Conservation (phyloP, 2,888 invertebrate species). For the Ommatoiulus sabulosus region DNA sequence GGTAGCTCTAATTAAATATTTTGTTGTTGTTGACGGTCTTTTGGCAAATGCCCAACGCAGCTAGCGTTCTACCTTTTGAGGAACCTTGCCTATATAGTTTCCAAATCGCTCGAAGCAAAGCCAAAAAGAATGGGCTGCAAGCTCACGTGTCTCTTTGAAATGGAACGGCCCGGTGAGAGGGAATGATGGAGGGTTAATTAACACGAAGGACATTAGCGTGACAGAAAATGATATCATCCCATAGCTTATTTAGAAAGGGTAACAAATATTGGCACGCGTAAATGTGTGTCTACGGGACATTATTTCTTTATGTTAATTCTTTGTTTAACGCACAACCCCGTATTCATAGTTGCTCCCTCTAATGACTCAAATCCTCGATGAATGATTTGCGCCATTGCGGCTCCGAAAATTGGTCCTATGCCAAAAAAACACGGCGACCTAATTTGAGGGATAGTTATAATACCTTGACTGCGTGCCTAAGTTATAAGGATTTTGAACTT, state of each 20-base stretch:
- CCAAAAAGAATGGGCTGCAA: conserved; percentile 27
- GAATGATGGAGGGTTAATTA: conserved; percentile 14
- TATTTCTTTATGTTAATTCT: conserved; percentile 39
- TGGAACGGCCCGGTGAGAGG: neutral
- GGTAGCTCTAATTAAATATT: conserved; percentile 36
- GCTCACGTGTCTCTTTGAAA: conserved; percentile 4
- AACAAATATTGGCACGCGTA: conserved; percentile 39
- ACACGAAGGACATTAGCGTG: conserved; percentile 22
- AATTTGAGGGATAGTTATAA: neutral
- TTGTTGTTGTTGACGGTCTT: conserved; percentile 25
- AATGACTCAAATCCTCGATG: neutral
- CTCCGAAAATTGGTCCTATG: neutral
- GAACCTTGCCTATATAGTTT: neutral
- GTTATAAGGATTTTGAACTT: conserved; percentile 30
- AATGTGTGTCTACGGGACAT: conserved; percentile 14
- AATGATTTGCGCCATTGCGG: conserved; percentile 40
- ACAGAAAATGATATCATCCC: conserved; percentile 7
- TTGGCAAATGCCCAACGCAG: neutral
- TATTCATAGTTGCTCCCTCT: conserved; percentile 3
- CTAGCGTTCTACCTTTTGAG: neutral
- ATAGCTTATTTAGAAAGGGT: neutral
- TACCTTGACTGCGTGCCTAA: conserved; percentile 9
- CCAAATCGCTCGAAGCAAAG: neutral
- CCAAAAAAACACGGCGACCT: conserved; percentile 4
- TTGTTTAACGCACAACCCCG: neutral